These are phyloP conservation scores for Zaprionus gabonicus DNA, from an alignment of 1,140 invertebrate species.

Conservation along the genomic window DNA sequence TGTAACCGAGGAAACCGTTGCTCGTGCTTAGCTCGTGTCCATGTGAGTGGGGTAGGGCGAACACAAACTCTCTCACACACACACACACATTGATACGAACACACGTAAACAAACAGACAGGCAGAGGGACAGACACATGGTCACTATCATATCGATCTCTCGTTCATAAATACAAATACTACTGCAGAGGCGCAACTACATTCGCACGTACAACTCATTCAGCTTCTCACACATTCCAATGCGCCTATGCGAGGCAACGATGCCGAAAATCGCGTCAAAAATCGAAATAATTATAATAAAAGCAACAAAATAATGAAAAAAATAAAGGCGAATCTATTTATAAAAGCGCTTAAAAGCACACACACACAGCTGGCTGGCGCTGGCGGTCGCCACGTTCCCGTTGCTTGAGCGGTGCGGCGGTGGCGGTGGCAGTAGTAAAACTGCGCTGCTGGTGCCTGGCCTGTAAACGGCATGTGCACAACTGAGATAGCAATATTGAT, in stretches of 20 bases:
- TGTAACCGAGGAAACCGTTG: slow-evolving; percentile 68
- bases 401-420: slow-evolving; percentile 28
- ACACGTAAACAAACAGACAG: slow-evolving; percentile 43
- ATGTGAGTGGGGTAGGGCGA: slow-evolving; percentile 22
- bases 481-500: slow-evolving; percentile 69
- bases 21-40: slow-evolving; percentile 21
- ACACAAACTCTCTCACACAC: slow-evolving; percentile 54
- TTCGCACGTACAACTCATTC: slow-evolving; percentile 52
- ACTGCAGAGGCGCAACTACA: slow-evolving; percentile 20
- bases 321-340: slow-evolving; percentile 72
- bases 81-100: slow-evolving; percentile 19
- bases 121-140: slow-evolving; percentile 47
- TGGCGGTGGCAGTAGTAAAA: slow-evolving; percentile 60
- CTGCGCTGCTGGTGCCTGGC: slow-evolving; percentile 45
- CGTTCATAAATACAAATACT: slow-evolving; percentile 51
- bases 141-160: slow-evolving; percentile 58
- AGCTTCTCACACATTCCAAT: slow-evolving; percentile 53
- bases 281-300: slow-evolving; percentile 78
- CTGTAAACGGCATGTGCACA: slow-evolving; percentile 42
- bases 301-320: slow-evolving; percentile 68
- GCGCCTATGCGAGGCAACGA: slow-evolving; percentile 41
- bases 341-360: slow-evolving; percentile 73
- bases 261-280: slow-evolving; percentile 63
- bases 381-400: slow-evolving; percentile 48
- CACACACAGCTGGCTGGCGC: slow-evolving; percentile 47